phyloP scores from a whole-genome alignment of 2,113 vertebrate species.

The Melanerpes aurifrons region DNA sequence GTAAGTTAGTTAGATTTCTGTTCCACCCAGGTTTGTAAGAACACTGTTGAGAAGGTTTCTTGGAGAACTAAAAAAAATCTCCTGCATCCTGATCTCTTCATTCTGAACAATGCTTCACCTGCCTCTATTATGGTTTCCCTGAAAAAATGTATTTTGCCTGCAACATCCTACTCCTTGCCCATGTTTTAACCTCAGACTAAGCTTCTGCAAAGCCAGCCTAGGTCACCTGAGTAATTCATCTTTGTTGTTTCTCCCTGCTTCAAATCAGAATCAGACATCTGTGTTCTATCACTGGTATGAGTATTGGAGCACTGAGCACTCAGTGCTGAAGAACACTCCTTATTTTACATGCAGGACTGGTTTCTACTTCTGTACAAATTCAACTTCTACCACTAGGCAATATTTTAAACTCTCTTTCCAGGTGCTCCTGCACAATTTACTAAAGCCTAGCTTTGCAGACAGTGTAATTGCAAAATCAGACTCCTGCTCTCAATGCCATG shows the following conservation, averaged over 20 bases:
- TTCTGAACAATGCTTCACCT: background rate
- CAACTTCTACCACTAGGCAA: background rate
- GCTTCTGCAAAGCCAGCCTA: background rate
- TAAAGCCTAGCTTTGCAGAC: background rate
- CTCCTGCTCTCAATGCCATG: accelerated
- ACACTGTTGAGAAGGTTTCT: background rate
- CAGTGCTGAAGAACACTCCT: background rate
- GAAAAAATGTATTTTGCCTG: background rate
- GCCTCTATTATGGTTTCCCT: background rate
- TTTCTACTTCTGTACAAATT: background rate
- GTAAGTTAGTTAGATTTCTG: background rate
- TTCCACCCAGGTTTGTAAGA: background rate
- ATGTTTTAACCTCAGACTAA: background rate
- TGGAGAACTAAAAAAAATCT: background rate
- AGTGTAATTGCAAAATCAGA: background rate
- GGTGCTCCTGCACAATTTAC: background rate
- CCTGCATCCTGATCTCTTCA: background rate
- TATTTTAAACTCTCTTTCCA: background rate
- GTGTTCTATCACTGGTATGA: background rate
- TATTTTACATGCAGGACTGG: background rate
- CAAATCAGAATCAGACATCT: background rate
- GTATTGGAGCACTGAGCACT: background rate
- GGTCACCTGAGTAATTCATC: background rate
- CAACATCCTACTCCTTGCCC: background rate
- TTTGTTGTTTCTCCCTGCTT: background rate